Evolutionary conservation across 2,797 vertebrate species (phyloP).

Genomic region (Phyllotis vaccarum): DNA sequence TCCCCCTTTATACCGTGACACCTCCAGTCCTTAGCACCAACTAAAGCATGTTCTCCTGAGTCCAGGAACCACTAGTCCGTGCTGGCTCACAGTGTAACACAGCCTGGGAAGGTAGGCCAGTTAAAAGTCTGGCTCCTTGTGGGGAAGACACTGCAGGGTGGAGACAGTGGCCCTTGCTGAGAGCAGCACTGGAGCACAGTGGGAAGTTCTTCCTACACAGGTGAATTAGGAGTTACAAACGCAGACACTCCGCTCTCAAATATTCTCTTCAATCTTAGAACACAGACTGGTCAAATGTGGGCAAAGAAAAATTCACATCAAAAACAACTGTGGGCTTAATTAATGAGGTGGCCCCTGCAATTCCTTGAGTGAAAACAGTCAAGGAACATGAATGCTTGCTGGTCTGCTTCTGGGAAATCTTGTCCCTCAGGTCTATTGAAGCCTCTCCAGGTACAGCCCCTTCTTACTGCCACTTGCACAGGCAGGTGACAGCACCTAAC

Average conservation of each 20-base stretch:
- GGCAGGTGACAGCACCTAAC: too few relatives aligned
- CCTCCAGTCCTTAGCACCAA: neutral
- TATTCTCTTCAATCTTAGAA: neutral
- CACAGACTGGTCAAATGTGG: neutral
- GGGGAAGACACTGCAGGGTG: neutral
- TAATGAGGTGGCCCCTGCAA: neutral
- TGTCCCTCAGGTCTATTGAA: neutral
- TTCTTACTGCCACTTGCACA: neutral
- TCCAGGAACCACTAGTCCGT: neutral
- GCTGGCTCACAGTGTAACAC: neutral
- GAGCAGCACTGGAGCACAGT: too few relatives aligned
- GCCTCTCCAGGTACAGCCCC: neutral
- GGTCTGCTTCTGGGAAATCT: neutral
- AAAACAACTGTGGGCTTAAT: slow-evolving; percentile 5
- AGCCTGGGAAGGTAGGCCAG: neutral
- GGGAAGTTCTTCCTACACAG: neutral
- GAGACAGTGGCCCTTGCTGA: neutral
- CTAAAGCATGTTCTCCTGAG: neutral
- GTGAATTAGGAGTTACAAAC: neutral
- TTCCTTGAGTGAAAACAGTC: neutral
- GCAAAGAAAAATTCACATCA: neutral
- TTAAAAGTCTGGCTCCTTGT: neutral
- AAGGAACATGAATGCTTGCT: neutral
- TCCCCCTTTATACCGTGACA: neutral
- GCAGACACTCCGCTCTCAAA: neutral